Percentiles rank a stretch among this genome's conserved stretches.
Evolutionary conservation across 2,113 vertebrate species (phyloP).

Genomic region (Bostrychus sinensis): DNA sequence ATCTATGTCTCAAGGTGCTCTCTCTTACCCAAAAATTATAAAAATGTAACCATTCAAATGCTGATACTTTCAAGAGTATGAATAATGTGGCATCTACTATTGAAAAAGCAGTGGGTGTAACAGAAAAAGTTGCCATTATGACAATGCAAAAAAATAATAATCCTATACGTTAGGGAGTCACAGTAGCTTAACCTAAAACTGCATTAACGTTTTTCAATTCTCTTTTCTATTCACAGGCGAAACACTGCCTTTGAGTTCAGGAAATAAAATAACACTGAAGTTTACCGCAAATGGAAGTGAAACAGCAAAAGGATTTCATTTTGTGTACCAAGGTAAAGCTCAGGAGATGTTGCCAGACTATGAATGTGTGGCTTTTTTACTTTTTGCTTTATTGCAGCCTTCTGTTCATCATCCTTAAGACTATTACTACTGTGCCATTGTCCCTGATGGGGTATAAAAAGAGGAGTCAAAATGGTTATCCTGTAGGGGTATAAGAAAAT

Average conservation of each 20-base stretch:
- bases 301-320: constrained; percentile 98
- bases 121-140: neutral
- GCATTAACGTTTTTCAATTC: constrained; percentile 7
- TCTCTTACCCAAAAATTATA: too few species aligned
- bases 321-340: constrained; percentile 96
- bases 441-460: constrained; percentile 25
- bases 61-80: too few species aligned
- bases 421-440: constrained; percentile 37
- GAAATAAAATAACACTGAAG: constrained; percentile 94
- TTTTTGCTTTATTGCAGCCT: constrained; percentile 6
- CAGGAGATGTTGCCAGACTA: neutral
- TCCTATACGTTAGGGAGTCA: neutral
- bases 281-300: constrained; percentile 92
- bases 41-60: too few species aligned
- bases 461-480: constrained; percentile 46
- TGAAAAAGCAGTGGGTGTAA: neutral
- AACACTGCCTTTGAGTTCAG: constrained; percentile 94
- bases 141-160: neutral
- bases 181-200: neutral
- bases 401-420: constrained; percentile 23
- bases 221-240: constrained; percentile 85
- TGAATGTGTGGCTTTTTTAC: neutral
- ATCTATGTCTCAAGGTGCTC: too few species aligned
- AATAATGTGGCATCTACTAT: too few species aligned
- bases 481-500: constrained; percentile 46